phyloP scores from a whole-genome alignment of 2,113 vertebrate species.

The Megalops atlanticus region DNA sequence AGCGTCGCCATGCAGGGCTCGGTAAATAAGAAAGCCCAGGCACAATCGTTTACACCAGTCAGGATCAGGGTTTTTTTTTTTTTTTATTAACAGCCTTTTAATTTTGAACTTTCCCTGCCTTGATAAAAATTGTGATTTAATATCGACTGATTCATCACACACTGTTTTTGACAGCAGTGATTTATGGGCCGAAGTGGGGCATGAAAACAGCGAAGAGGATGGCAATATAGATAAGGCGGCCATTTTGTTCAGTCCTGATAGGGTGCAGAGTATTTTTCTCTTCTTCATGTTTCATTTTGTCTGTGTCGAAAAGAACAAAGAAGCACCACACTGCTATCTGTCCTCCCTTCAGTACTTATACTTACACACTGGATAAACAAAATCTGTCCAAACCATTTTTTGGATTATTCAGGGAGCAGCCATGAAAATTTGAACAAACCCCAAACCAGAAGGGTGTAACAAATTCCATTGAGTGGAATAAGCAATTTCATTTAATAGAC shows the following conservation, averaged over 20 bases:
- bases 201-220: slow-evolving; percentile 75
- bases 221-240: slow-evolving; percentile 77
- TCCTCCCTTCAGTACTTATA: slow-evolving; percentile 41
- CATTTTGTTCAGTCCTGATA: slow-evolving; percentile 63
- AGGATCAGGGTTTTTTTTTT: slow-evolving; percentile 50
- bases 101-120: slow-evolving; percentile 66
- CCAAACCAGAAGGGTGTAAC: too few relatives aligned
- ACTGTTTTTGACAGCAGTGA: slow-evolving; percentile 73
- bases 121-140: slow-evolving; percentile 71
- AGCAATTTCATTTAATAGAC: too few relatives aligned
- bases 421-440: too few relatives aligned
- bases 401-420: too few relatives aligned
- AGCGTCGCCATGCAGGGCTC: slow-evolving; percentile 81
- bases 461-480: too few relatives aligned
- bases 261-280: slow-evolving; percentile 46
- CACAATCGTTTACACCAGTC: slow-evolving; percentile 68
- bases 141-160: slow-evolving; percentile 73
- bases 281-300: slow-evolving; percentile 64
- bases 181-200: slow-evolving; percentile 76
- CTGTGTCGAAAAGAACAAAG: slow-evolving; percentile 64
- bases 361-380: too few relatives aligned
- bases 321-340: slow-evolving; percentile 51
- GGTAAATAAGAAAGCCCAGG: slow-evolving; percentile 72
- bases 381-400: too few relatives aligned
- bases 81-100: slow-evolving; percentile 76